A percentile compares a stretch with the other conserved stretches of the same genome.
phyloP scores from a whole-genome alignment of 2,888 invertebrate species.

The Cyaniris semiargus region DNA sequence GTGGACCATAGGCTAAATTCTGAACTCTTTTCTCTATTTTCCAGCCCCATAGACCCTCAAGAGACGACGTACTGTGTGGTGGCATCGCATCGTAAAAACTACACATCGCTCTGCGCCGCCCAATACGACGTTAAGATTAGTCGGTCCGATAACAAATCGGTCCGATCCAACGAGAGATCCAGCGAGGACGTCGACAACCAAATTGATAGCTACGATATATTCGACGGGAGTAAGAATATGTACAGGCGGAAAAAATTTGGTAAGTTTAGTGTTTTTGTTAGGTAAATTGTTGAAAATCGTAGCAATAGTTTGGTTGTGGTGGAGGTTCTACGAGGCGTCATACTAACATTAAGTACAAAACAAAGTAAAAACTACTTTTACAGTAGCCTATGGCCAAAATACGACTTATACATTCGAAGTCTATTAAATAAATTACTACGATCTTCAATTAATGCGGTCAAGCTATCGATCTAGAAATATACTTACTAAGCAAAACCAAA shows the following conservation, averaged over 20 bases:
- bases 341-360: too few relatives aligned
- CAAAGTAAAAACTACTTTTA: too few relatives aligned
- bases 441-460: too few relatives aligned
- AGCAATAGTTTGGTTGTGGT: too few relatives aligned
- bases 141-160: slow-evolving; percentile 54
- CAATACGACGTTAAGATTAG: slow-evolving; percentile 59
- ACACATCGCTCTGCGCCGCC: slow-evolving; percentile 71
- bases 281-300: too few relatives aligned
- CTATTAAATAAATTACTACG: too few relatives aligned
- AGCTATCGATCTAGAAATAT: too few relatives aligned
- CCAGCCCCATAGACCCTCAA: slow-evolving; percentile 73
- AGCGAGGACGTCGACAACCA: slow-evolving; percentile 52
- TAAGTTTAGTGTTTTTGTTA: slow-evolving; percentile 51
- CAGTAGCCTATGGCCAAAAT: too few relatives aligned
- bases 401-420: too few relatives aligned
- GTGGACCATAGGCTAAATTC: too few relatives aligned
- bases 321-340: too few relatives aligned
- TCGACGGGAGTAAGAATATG: slow-evolving; percentile 58
- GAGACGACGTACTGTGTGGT: slow-evolving; percentile 71
- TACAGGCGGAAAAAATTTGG: slow-evolving; percentile 68
- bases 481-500: not conserved
- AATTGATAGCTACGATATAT: slow-evolving; percentile 55
- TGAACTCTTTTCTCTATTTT: too few relatives aligned
- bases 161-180: slow-evolving; percentile 45
- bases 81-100: slow-evolving; percentile 66